These are phyloP conservation scores for Conger conger DNA, from an alignment of 2,113 vertebrate genomes.

Conservation along the genomic window DNA sequence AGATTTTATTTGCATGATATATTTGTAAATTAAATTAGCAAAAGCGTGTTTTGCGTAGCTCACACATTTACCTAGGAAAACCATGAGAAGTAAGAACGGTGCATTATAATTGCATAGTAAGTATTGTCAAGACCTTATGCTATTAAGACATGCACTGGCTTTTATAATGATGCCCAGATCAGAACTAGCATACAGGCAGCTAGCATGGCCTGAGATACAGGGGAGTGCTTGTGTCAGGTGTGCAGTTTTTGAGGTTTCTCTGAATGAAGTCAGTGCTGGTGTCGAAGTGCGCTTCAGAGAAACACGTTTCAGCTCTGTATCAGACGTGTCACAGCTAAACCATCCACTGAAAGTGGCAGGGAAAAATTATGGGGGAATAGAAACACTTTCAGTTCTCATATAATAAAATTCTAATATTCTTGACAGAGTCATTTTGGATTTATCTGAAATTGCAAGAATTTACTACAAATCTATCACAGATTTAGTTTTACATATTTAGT, in stretches of 20 bases:
- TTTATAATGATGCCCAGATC: not conserved
- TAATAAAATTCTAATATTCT: not conserved
- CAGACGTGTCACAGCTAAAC: not conserved
- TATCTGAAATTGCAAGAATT: not conserved
- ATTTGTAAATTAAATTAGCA: slow-evolving; percentile 12
- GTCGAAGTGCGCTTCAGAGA: not conserved
- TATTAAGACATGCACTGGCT: not conserved
- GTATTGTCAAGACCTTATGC: not conserved
- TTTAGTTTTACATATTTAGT: not conserved
- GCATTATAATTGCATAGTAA: not conserved
- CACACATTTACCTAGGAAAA: slow-evolving; percentile 2
- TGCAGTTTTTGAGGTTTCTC: not conserved
- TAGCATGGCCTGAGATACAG: not conserved
- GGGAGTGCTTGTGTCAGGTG: not conserved
- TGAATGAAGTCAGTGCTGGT: not conserved
- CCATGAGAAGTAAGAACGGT: not conserved
- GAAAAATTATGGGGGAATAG: not conserved
- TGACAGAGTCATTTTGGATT: not conserved
- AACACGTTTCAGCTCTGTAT: not conserved
- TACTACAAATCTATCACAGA: not conserved
- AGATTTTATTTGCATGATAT: slow-evolving; percentile 3
- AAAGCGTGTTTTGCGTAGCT: not conserved
- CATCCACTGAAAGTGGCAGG: not conserved
- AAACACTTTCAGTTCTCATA: not conserved
- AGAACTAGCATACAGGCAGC: not conserved